A percentile compares a stretch with the other conserved stretches of the same genome.
phyloP scores from a whole-genome alignment of 2,797 vertebrate species.

The Cryptoprocta ferox region DNA sequence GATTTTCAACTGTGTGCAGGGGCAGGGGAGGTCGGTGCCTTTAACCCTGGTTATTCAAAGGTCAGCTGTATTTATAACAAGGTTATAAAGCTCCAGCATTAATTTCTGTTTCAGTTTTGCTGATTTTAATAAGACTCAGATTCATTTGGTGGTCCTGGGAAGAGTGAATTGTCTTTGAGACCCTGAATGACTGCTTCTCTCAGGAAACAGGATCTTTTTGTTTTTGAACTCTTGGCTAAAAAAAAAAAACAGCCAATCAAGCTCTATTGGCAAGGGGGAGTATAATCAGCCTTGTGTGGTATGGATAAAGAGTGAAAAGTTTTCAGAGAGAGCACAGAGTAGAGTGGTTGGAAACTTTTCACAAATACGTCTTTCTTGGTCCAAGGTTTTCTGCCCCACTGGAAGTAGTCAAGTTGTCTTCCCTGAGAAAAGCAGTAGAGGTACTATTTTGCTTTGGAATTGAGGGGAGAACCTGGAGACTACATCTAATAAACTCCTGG shows the following conservation, averaged over 20 bases:
- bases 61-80: neutral
- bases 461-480: neutral
- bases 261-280: neutral
- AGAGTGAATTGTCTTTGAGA: neutral
- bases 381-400: neutral
- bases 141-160: neutral
- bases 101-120: neutral
- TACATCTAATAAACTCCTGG: neutral
- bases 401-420: neutral
- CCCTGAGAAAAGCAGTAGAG: neutral
- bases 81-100: neutral
- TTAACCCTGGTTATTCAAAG: neutral
- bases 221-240: neutral
- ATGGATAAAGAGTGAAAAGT: neutral
- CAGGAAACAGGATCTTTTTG: neutral
- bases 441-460: neutral
- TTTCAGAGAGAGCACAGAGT: neutral
- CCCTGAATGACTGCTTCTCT: neutral
- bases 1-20: neutral
- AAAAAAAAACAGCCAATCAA: neutral
- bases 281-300: neutral
- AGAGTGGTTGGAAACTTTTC: neutral
- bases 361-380: neutral
- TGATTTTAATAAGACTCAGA: neutral
- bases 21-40: neutral